phyloP scores from a whole-genome alignment of 1,140 invertebrate species.

The Potamilus streckersoni region DNA sequence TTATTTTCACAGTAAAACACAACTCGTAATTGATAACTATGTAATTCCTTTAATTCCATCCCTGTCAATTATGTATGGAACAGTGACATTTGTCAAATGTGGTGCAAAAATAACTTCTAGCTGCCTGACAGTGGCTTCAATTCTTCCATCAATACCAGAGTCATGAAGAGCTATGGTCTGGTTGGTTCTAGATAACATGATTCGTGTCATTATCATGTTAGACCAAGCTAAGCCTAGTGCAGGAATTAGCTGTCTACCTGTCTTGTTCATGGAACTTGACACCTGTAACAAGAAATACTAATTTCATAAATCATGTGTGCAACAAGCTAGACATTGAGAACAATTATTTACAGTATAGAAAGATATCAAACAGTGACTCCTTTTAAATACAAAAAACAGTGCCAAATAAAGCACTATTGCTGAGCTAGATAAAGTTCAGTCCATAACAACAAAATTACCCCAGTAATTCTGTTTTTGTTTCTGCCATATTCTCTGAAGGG shows the following conservation, averaged over 20 bases:
- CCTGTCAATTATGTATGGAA: constrained; percentile 61
- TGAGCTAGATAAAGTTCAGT: too few relatives aligned
- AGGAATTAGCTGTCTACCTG: constrained; percentile 41
- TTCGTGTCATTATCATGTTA: constrained; percentile 76
- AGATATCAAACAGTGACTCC: too few relatives aligned
- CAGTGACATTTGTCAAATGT: constrained; percentile 57
- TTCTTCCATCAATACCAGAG: constrained; percentile 13
- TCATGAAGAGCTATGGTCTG: constrained; percentile 28
- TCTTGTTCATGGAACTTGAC: constrained; percentile 34
- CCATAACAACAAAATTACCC: too few relatives aligned
- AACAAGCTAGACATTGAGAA: too few relatives aligned
- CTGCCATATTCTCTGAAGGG: too few relatives aligned
- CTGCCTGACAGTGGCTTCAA: constrained; percentile 47
- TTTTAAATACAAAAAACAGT: too few relatives aligned
- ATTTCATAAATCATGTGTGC: background rate
- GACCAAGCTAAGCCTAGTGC: constrained; percentile 75
- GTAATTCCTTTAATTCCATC: constrained; percentile 52
- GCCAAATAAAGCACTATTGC: too few relatives aligned
- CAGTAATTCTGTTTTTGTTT: too few relatives aligned
- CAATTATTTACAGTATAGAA: too few relatives aligned
- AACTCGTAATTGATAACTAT: background rate
- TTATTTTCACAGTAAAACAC: too few relatives aligned
- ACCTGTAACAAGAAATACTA: constrained; percentile 36
- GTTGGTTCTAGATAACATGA: constrained; percentile 69
- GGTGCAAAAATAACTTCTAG: constrained; percentile 68